Conservation (phyloP, 2,113 vertebrate species). For the Indri indri region DNA sequence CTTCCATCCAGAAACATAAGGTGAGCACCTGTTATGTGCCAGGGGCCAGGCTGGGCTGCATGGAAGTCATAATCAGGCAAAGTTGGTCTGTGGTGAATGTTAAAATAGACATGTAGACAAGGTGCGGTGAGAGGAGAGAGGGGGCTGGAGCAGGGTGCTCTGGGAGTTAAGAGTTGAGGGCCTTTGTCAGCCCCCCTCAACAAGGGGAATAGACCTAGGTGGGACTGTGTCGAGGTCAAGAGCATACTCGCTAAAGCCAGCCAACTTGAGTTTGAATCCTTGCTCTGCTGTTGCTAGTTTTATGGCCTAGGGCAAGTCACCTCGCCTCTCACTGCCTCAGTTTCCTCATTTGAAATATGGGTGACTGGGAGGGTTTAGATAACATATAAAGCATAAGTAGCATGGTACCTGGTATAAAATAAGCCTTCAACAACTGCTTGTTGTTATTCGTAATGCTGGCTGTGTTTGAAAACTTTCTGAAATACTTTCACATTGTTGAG, state of each 20-base stretch:
- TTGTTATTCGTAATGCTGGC: not conserved
- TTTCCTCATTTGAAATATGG: not conserved
- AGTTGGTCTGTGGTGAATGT: not conserved
- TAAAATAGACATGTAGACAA: not conserved
- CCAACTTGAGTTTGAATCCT: not conserved
- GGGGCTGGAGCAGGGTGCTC: not conserved
- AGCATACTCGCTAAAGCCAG: not conserved
- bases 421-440: not conserved
- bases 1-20: not conserved
- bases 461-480: not conserved
- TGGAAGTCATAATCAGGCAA: not conserved
- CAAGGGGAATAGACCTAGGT: not conserved
- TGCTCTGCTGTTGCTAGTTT: not conserved
- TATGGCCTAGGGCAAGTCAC: not conserved
- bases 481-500: not conserved
- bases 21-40: not conserved
- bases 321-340: not conserved
- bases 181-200: not conserved
- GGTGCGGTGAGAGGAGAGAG: not conserved
- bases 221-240: not conserved
- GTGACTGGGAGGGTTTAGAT: not conserved
- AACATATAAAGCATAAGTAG: not conserved
- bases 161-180: not conserved
- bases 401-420: not conserved
- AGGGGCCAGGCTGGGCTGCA: too few species aligned